Conservation (phyloP, 2,888 invertebrate species). For the Leptinotarsa tumamoca region DNA sequence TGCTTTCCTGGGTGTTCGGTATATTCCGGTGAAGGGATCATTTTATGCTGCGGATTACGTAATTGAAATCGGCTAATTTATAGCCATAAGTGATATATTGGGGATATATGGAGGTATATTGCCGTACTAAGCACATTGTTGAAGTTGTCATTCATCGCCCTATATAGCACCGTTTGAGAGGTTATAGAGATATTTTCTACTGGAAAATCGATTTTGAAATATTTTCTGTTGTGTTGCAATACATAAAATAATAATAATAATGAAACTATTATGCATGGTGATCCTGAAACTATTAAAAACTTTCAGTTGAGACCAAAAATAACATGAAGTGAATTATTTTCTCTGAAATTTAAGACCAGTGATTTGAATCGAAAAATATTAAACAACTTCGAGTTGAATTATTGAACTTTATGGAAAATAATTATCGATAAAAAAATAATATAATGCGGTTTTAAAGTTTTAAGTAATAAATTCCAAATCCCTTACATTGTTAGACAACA, state of each 20-base stretch:
- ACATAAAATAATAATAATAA: background rate
- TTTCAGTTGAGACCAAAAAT: conserved; percentile 15
- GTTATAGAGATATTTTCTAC: background rate
- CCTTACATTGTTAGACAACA: no score
- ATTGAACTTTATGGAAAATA: no score
- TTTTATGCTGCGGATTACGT: conserved; percentile 16
- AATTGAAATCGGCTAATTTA: conserved; percentile 3
- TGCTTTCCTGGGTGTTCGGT: conserved; percentile 41
- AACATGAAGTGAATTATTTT: conserved; percentile 51
- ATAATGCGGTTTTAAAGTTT: no score
- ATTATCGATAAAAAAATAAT: no score
- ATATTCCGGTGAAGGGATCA: conserved; percentile 21
- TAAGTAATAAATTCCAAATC: no score
- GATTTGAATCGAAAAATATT: no score
- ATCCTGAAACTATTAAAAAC: background rate
- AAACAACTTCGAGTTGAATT: no score
- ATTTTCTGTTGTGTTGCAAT: background rate
- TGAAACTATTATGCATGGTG: background rate
- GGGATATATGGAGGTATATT: background rate
- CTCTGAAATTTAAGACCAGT: no score
- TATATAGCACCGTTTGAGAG: background rate
- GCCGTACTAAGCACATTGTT: background rate
- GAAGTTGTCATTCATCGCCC: background rate
- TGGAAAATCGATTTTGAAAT: no score
- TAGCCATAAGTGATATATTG: background rate